Evolutionary conservation across 2,797 vertebrate genomes (phyloP), one percentile per base, ranked within the genome.

Genomic region (Lepidocolaptes lacrymiger): DNA sequence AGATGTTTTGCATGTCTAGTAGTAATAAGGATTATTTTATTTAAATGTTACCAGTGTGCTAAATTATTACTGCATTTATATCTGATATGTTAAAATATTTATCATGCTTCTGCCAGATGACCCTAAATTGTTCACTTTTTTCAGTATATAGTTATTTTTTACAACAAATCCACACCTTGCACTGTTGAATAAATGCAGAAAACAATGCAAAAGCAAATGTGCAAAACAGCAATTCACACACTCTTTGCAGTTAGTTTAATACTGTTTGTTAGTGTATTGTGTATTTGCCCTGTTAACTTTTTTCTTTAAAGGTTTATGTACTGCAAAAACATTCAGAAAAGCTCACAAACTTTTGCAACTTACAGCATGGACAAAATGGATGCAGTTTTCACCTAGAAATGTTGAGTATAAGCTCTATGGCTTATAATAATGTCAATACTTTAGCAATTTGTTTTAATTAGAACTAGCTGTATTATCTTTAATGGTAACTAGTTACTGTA

Each of bases 321-420:
- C 96, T 97, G 85, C 96, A 97, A 94, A 97, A 96, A 97, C 92
- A 95, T 91, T 94, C 90, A 96, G 97, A 96, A 97, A 97, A 89
- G 96, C 67, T 97, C 91, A 97, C 95, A 97, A 97, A 98, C 95
- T 97, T 95, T 97, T 97, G 88, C 96, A 98, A 94, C 97, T 98
- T 96, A 97, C 97, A 97, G 96, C 96, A 97, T 97, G 97, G 98
- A 98, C 97, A 97, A 97, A 97, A 95, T 97, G 97, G 97, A 98
- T 97, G 96, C 96, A 95, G 93, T 97, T 96, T 97, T 97, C 97
- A 96, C 94, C 97, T 97, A 96, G 97, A 98, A 96, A 97, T 97
- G 95, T 98, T 97, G 96, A 98, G 96, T 98, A 96, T 98, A 98
- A 98, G 98, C 97, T 97, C 69, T 96, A 96, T 95, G 95, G 97